Evolutionary conservation across 2,888 invertebrate genomes (phyloP).

Genomic region (Acholoe squamosa): DNA sequence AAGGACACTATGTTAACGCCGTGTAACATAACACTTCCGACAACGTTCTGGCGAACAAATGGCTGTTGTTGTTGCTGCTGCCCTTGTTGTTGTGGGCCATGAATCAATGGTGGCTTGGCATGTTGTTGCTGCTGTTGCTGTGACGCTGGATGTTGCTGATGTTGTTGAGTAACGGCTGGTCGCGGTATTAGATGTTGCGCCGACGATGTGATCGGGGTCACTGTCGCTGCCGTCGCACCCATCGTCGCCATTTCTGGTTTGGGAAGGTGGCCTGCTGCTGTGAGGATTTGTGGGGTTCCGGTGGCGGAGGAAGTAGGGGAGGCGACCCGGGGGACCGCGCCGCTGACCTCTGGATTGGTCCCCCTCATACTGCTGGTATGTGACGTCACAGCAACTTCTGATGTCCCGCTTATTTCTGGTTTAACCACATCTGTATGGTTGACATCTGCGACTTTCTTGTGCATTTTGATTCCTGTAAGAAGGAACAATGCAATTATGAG

Average conservation of each 20-base stretch:
- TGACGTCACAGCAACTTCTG: not conserved
- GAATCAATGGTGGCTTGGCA: not conserved
- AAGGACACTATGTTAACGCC: slow-evolving; percentile 97
- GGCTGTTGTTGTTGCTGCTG: not conserved
- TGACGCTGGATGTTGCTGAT: not conserved
- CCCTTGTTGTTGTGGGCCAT: not conserved
- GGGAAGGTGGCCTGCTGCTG: not conserved
- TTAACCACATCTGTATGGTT: not conserved
- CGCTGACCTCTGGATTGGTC: slow-evolving; percentile 49
- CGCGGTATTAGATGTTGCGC: slow-evolving; percentile 20
- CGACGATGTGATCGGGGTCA: not conserved
- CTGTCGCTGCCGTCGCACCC: not conserved
- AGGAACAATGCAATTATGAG: not conserved
- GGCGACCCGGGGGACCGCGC: slow-evolving; percentile 4
- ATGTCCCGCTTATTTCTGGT: slow-evolving; percentile 33
- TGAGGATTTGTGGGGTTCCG: not conserved
- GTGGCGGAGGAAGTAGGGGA: not conserved
- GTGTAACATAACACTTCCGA: slow-evolving; percentile 92
- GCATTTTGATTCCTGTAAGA: not conserved
- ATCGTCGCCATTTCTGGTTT: slow-evolving; percentile 26
- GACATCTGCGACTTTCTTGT: not conserved
- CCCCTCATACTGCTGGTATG: not conserved
- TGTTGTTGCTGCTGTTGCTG: slow-evolving; percentile 42
- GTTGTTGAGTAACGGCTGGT: not conserved
- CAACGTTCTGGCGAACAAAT: slow-evolving; percentile 81